Percentiles rank a stretch among this genome's conserved stretches.
phyloP scores from a whole-genome alignment of 2,888 invertebrate species.

The Synergus gifuensis region DNA sequence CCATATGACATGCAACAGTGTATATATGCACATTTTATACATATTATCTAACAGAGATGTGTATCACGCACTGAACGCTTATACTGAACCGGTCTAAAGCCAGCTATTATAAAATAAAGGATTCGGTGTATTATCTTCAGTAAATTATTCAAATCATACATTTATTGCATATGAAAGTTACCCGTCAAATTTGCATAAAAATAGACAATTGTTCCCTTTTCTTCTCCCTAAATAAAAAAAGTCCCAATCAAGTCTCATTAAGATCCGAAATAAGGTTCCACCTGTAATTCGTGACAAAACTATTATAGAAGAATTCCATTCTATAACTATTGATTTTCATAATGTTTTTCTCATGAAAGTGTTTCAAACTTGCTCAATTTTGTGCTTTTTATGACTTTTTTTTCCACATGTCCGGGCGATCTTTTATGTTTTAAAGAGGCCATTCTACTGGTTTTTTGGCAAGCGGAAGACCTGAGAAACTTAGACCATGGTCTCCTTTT shows the following conservation, averaged over 20 bases:
- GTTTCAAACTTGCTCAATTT: not conserved
- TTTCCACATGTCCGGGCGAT: not conserved
- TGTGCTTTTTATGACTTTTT: not conserved
- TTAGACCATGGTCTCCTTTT: not conserved
- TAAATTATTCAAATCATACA: slow-evolving; percentile 31
- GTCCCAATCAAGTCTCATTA: too few species aligned
- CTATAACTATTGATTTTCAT: too few species aligned
- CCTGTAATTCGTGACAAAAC: too few species aligned
- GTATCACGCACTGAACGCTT: slow-evolving; percentile 11
- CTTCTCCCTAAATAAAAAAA: too few species aligned
- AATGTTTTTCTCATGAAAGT: not conserved
- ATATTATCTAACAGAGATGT: slow-evolving; percentile 7
- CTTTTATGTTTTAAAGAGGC: not conserved
- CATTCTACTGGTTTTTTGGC: not conserved
- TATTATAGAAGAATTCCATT: too few species aligned
- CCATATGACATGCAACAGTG: slow-evolving; percentile 15
- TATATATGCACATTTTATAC: not conserved
- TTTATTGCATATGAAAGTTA: slow-evolving; percentile 28
- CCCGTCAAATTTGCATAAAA: slow-evolving; percentile 12
- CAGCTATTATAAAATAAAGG: slow-evolving; percentile 29
- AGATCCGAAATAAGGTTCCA: too few species aligned
- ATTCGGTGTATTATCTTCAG: slow-evolving; percentile 24
- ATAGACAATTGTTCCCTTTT: too few species aligned
- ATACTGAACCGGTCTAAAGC: slow-evolving; percentile 28
- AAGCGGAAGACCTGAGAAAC: not conserved